Evolutionary conservation across 2,888 invertebrate species (phyloP).

Genomic region (Lypha dubia): DNA sequence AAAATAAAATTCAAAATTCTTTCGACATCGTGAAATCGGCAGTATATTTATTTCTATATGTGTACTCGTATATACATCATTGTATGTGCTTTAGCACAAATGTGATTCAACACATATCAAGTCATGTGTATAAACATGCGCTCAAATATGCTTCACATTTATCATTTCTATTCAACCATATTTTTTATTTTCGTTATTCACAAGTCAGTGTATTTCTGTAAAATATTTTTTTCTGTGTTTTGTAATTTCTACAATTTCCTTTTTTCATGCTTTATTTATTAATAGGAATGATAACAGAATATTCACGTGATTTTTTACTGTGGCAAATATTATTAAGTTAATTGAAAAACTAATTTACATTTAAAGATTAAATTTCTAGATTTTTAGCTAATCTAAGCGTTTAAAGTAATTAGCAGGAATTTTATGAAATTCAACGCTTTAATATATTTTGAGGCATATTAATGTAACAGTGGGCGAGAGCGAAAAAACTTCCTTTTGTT

Average conservation of each 20-base stretch:
- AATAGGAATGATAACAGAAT: conserved; percentile 7
- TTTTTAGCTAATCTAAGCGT: too few species aligned
- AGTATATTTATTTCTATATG: not conserved
- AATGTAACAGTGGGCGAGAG: too few species aligned
- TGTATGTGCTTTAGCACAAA: conserved; percentile 26
- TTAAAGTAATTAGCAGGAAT: too few species aligned
- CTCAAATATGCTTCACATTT: conserved; percentile 65
- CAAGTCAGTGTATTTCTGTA: not conserved
- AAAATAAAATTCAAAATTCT: too few species aligned
- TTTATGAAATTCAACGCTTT: too few species aligned
- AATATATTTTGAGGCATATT: too few species aligned
- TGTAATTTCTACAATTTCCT: conserved; percentile 22
- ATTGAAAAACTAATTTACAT: not conserved
- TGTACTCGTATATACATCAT: conserved; percentile 25
- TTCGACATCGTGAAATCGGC: too few species aligned
- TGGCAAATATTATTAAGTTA: not conserved
- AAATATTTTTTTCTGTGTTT: not conserved
- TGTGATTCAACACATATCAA: conserved; percentile 67
- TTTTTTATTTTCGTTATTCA: not conserved
- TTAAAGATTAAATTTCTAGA: too few species aligned
- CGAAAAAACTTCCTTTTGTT: too few species aligned
- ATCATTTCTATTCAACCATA: conserved; percentile 46
- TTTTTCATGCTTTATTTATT: conserved; percentile 16
- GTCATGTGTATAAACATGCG: conserved; percentile 68
- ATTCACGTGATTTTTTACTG: not conserved